These are phyloP conservation scores for Penelope pileata DNA, from an alignment of 2,113 vertebrate genomes.

Conservation along the genomic window DNA sequence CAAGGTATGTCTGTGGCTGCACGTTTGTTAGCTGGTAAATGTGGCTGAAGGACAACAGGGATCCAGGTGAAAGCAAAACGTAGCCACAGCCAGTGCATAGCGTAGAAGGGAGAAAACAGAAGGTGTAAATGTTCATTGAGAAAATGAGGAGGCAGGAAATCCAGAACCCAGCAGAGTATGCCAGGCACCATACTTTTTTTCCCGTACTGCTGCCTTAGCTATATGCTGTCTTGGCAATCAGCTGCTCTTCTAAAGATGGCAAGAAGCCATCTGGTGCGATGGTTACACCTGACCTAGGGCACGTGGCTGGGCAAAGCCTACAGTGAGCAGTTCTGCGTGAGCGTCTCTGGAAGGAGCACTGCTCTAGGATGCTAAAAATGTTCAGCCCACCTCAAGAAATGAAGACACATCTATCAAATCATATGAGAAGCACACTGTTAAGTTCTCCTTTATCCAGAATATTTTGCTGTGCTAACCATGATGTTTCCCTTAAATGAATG, in stretches of 20 bases:
- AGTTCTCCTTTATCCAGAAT: background rate
- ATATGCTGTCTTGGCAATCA: background rate
- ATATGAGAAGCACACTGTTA: background rate
- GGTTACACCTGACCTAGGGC: background rate
- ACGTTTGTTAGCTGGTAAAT: background rate
- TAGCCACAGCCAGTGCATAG: accelerated
- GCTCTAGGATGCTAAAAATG: background rate
- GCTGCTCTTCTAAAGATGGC: background rate
- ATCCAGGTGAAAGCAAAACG: background rate
- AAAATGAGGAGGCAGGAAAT: background rate
- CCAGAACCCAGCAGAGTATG: background rate
- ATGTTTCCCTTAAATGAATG: background rate
- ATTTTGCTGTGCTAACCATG: background rate
- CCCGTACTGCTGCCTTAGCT: background rate
- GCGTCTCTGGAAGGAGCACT: background rate
- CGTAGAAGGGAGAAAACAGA: background rate
- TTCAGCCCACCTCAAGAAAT: background rate
- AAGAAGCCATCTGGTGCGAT: accelerated
- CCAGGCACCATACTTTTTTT: background rate
- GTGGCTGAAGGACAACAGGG: accelerated
- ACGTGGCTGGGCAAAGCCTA: background rate
- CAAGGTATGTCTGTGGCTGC: background rate
- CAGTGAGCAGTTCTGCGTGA: background rate
- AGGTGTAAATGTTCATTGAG: background rate
- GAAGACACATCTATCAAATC: background rate